phyloP scores from a whole-genome alignment of 2,797 vertebrate species.

The Florisuga fusca region DNA sequence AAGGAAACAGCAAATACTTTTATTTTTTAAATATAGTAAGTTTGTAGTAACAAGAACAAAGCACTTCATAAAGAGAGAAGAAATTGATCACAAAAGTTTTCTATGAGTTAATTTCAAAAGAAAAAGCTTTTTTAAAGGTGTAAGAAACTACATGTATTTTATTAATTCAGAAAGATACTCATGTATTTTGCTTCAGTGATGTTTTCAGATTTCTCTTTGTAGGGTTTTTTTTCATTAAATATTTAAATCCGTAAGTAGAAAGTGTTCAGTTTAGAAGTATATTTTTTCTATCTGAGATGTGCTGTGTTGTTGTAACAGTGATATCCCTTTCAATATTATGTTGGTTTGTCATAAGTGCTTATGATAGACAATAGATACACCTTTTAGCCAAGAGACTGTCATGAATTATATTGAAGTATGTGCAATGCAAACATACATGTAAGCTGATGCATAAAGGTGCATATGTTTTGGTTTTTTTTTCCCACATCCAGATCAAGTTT shows the following conservation, averaged over 20 bases:
- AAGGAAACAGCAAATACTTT: slow-evolving; percentile 12
- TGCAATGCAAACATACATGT: accelerated
- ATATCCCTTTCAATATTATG: not conserved
- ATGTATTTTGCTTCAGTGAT: not conserved
- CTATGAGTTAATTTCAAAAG: not conserved
- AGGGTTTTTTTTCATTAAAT: slow-evolving; percentile 35
- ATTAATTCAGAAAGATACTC: not conserved
- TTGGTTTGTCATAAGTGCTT: not conserved
- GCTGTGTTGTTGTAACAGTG: not conserved
- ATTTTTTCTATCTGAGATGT: not conserved
- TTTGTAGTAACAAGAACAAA: not conserved
- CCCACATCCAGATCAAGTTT: slow-evolving; percentile 84
- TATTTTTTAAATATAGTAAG: not conserved
- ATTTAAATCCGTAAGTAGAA: slow-evolving; percentile 27
- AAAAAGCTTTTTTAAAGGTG: not conserved
- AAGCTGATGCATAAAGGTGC: not conserved
- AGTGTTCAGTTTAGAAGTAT: not conserved
- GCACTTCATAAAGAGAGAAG: not conserved
- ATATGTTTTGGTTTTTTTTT: not conserved
- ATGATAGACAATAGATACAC: not conserved
- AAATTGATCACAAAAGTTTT: not conserved
- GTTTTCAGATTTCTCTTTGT: slow-evolving; percentile 32
- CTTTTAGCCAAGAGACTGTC: not conserved
- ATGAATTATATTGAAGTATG: not conserved
- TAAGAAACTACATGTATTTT: not conserved